Base-by-base conservation (phyloP, 2,113 vertebrate genomes). In the Coracopsis vasa region DNA sequence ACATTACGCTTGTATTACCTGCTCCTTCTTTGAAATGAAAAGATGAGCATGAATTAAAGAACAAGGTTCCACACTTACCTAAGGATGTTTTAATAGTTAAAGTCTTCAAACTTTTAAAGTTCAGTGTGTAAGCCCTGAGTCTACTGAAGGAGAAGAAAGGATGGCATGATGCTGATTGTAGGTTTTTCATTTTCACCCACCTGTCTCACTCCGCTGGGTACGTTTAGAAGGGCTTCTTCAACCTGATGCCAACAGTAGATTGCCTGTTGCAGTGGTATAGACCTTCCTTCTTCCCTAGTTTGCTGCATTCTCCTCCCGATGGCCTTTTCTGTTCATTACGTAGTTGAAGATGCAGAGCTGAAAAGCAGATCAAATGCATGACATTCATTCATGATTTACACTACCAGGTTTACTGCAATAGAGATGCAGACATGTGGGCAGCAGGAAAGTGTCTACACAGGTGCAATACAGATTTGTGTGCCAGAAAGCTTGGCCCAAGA, bases 81-180 rank as follows among this genome's bases (percentile, higher is more conserved):
- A 71, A 5, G 4, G 14, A 71, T 42, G 7, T 54, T 77, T 67
- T 71, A 54, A 42, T 14, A 79, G 44, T 18, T 83, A 37, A 79
- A 56, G 8, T 71, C 60, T 74, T 94, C 23, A 74, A 5, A 48
- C 7, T 62, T 80, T 14, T 25, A 10, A 54, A 82, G 65, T 67
- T 95, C 37, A 11, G 7, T 12, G 10, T 12, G 27, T 69, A 64
- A 75, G 4, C 23, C 11, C 39, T 51, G 42, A 19, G 6, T 50
- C 17, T 53, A 9, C 11, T 15, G 35, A 84, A 75, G 45, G 31
- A 67, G 50, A 56, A 69, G 35, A 77, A 80, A 84, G 5, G 7
- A 6, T 56, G 31, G 6, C 21, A 31, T 1, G 0, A 65, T 5
- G 7, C n/a, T 41, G 19, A 20, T 6, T 54, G 50, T 4, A 70